Conservation (phyloP, 1,140 invertebrate species). For the Lucilia cuprina region DNA sequence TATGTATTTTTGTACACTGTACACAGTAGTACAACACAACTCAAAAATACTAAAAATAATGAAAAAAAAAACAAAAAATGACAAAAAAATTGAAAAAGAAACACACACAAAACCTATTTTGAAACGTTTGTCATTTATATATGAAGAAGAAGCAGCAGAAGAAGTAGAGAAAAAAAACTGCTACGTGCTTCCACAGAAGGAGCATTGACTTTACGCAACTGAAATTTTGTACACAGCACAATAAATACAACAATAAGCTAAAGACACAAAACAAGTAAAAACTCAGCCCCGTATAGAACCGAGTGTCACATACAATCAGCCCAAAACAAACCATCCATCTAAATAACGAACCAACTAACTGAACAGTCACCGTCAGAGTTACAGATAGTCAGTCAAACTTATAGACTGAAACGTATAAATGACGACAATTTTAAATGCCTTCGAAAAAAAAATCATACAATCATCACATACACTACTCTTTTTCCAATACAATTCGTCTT, state of each 20-base stretch:
- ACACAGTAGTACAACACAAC: neutral
- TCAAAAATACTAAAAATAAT: neutral
- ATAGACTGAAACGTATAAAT: neutral
- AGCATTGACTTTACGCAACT: slow-evolving; percentile 54
- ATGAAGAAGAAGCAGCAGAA: neutral
- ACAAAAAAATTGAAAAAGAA: neutral
- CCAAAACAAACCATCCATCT: neutral
- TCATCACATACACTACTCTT: neutral
- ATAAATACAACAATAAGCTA: neutral
- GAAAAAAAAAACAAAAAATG: neutral
- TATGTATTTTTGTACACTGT: neutral
- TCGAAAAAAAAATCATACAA: neutral
- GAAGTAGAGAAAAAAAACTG: slow-evolving; percentile 38
- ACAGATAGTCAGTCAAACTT: slow-evolving; percentile 5
- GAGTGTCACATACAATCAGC: slow-evolving; percentile 3
- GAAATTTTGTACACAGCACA: slow-evolving; percentile 3
- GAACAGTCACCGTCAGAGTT: neutral
- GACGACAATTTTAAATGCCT: slow-evolving; percentile 7
- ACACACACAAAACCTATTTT: slow-evolving; percentile 12
- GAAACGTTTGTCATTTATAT: slow-evolving; percentile 38
- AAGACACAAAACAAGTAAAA: slow-evolving; percentile 11
- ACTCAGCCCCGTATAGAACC: neutral
- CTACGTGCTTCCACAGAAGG: slow-evolving; percentile 62
- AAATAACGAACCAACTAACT: neutral
- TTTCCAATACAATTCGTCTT: slow-evolving; percentile 11